Evolutionary conservation across 1,140 invertebrate genomes (phyloP).

Genomic region (Hyphantria cunea): DNA sequence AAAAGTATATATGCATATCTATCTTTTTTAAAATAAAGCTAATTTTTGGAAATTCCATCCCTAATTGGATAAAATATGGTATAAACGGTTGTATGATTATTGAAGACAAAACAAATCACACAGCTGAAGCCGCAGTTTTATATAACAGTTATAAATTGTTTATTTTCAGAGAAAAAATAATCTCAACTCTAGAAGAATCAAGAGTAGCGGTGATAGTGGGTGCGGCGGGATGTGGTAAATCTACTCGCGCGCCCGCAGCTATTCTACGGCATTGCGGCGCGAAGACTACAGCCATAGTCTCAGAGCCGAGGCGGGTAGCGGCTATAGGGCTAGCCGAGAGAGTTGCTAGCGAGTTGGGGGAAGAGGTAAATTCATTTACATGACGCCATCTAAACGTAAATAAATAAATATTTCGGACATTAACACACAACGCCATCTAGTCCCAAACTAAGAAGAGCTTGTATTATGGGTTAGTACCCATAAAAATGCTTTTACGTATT

Average conservation of each 20-base stretch:
- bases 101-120: neutral
- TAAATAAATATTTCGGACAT: too few species aligned
- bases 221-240: constrained; percentile 76
- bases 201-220: constrained; percentile 65
- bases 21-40: too few species aligned
- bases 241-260: constrained; percentile 63
- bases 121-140: too few species aligned
- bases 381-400: too few species aligned
- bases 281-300: constrained; percentile 81
- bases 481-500: too few species aligned
- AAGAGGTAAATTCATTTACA: constrained; percentile 70
- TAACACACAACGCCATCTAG: too few species aligned
- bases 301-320: constrained; percentile 95
- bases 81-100: neutral
- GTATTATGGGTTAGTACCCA: too few species aligned
- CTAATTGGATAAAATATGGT: too few species aligned
- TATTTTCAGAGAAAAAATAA: constrained; percentile 56
- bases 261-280: constrained; percentile 45
- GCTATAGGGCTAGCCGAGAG: constrained; percentile 94
- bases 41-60: too few species aligned
- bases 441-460: too few species aligned
- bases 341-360: constrained; percentile 89
- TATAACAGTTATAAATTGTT: too few species aligned
- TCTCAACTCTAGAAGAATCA: constrained; percentile 44
- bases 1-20: too few species aligned